Evolutionary conservation across 2,888 invertebrate genomes (phyloP).

Genomic region (Petrophora chlorosata): DNA sequence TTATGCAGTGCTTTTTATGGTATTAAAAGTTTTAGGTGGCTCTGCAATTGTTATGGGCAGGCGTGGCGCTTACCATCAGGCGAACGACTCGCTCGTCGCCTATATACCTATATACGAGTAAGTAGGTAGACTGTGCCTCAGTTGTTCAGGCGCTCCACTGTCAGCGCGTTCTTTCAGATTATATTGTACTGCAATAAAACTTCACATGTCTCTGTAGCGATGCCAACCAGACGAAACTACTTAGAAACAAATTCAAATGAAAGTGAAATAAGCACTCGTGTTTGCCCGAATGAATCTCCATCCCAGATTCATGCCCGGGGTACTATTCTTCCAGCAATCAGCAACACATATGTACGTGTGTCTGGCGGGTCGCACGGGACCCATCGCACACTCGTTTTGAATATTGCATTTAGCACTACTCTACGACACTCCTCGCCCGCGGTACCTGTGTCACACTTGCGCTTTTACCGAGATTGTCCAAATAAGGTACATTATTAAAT

Average conservation of each 20-base stretch:
- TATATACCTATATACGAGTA: too few relatives aligned
- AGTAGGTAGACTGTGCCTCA: too few relatives aligned
- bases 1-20: too few relatives aligned
- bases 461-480: slow-evolving; percentile 32
- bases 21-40: too few relatives aligned
- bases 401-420: slow-evolving; percentile 73
- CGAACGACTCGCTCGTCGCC: too few relatives aligned
- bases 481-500: slow-evolving; percentile 23
- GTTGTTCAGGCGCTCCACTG: too few relatives aligned
- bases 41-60: too few relatives aligned
- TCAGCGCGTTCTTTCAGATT: too few relatives aligned
- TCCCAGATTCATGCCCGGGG: slow-evolving; percentile 63
- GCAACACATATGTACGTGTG: slow-evolving; percentile 67
- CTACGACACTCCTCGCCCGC: slow-evolving; percentile 40
- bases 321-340: slow-evolving; percentile 71
- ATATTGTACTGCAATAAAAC: too few relatives aligned
- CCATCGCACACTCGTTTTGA: slow-evolving; percentile 69
- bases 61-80: too few relatives aligned
- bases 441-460: slow-evolving; percentile 32
- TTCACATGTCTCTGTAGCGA: too few relatives aligned
- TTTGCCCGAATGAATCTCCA: slow-evolving; percentile 48
- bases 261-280: slow-evolving; percentile 36
- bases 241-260: slow-evolving; percentile 32
- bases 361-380: slow-evolving; percentile 61
- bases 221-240: too few relatives aligned